phyloP scores from a whole-genome alignment of 2,888 invertebrate species.

The Bruchidius siliquastri region DNA sequence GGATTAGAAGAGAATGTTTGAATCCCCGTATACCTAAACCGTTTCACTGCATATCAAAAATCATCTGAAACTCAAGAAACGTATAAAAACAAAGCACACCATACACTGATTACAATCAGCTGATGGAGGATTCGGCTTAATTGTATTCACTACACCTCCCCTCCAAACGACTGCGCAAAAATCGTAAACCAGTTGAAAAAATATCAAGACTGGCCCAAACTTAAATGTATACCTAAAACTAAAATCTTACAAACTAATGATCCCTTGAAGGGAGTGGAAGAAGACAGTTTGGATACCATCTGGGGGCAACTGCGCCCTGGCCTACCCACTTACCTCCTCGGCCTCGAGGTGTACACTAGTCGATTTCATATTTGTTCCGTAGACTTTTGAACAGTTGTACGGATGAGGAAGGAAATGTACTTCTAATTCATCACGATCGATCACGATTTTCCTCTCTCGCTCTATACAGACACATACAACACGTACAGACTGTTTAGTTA shows the following conservation, averaged over 20 bases:
- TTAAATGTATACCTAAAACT: background rate
- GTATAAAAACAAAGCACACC: no score
- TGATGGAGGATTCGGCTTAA: no score
- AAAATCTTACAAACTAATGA: constrained; percentile 9
- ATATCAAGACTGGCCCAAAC: no score
- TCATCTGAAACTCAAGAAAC: no score
- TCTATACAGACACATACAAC: background rate
- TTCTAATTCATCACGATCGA: background rate
- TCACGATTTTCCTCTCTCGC: background rate
- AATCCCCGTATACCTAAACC: no score
- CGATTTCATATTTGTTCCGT: constrained; percentile 21
- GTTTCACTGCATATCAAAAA: no score
- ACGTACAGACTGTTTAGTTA: background rate
- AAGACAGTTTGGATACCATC: background rate
- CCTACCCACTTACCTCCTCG: constrained; percentile 51
- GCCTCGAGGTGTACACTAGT: no score
- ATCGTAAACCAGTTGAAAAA: no score
- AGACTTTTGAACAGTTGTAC: background rate
- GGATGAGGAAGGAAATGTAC: background rate
- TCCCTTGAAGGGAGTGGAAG: background rate
- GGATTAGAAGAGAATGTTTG: no score
- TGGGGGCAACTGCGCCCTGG: constrained; percentile 36
- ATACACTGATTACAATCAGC: no score
- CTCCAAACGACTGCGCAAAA: no score
- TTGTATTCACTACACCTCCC: no score